A percentile compares a stretch with the other conserved stretches of the same genome.
phyloP scores from a whole-genome alignment of 2,888 invertebrate genomes.

The Pteria penguin region DNA sequence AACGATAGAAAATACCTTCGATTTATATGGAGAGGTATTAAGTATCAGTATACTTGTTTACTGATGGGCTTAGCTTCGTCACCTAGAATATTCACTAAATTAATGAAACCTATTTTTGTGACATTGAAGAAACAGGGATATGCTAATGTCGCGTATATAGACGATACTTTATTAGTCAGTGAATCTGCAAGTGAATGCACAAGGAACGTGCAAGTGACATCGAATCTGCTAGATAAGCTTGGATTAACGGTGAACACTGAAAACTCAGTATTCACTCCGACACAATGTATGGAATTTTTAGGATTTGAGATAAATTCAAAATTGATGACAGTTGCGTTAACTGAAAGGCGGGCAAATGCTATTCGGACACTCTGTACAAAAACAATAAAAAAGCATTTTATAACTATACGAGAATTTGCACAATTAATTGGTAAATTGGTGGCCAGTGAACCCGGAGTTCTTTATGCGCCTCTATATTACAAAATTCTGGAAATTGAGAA shows the following conservation, averaged over 20 bases:
- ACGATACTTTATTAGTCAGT: conserved; percentile 29
- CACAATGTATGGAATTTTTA: conserved; percentile 36
- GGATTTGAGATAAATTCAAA: conserved; percentile 46
- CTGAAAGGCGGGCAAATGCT: conserved; percentile 19
- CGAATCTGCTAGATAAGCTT: conserved; percentile 1
- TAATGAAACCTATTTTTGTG: conserved; percentile 39
- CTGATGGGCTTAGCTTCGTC: conserved; percentile 33
- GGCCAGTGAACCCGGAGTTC: conserved; percentile 14
- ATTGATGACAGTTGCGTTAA: conserved; percentile 43
- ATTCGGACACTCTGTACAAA: conserved; percentile 14
- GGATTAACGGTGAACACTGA: conserved; percentile 38
- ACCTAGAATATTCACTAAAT: conserved; percentile 44
- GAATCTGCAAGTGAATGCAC: conserved; percentile 9
- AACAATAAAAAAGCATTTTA: conserved; percentile 10
- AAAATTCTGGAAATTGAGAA: conserved; percentile 7
- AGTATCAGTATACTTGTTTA: conserved; percentile 30
- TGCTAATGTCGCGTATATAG: conserved; percentile 35
- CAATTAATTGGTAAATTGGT: conserved; percentile 11
- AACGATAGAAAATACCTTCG: conserved; percentile 28
- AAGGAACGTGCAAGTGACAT: conserved; percentile 19
- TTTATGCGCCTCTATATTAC: conserved; percentile 12
- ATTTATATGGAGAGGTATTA: conserved; percentile 30
- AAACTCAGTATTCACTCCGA: conserved; percentile 43
- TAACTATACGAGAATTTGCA: conserved; percentile 3
- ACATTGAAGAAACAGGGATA: conserved; percentile 36